Conservation (phyloP, 1,140 invertebrate genomes). For the Archivesica marissinica region DNA sequence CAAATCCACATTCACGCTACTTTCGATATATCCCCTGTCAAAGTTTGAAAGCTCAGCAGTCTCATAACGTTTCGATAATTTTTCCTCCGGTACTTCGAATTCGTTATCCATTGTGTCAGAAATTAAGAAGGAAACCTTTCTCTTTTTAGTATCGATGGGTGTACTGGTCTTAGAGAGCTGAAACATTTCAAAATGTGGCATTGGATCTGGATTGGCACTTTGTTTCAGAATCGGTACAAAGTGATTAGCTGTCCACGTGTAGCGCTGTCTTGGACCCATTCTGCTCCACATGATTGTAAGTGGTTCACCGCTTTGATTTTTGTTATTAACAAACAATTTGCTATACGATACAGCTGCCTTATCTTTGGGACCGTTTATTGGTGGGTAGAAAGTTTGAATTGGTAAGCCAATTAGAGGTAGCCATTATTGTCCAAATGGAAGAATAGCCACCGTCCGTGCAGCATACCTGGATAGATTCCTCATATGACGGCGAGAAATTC, state of each 20-base stretch:
- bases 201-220: background rate
- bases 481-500: background rate
- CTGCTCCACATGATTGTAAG: background rate
- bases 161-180: background rate
- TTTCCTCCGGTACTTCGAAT: background rate
- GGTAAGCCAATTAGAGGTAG: background rate
- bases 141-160: background rate
- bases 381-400: background rate
- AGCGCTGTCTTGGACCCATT: background rate
- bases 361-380: background rate
- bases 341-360: background rate
- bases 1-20: background rate
- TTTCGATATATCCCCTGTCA: background rate
- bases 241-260: conserved; percentile 2
- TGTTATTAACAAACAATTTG: background rate
- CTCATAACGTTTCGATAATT: background rate
- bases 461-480: background rate
- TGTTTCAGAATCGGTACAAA: background rate
- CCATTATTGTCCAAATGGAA: conserved; percentile 3
- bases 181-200: background rate
- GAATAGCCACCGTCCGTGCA: conserved; percentile 1
- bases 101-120: background rate
- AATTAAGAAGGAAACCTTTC: background rate
- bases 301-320: background rate
- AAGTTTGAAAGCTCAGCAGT: background rate